Conservation (phyloP, 2,797 vertebrate species). For the Cyclopterus lumpus region DNA sequence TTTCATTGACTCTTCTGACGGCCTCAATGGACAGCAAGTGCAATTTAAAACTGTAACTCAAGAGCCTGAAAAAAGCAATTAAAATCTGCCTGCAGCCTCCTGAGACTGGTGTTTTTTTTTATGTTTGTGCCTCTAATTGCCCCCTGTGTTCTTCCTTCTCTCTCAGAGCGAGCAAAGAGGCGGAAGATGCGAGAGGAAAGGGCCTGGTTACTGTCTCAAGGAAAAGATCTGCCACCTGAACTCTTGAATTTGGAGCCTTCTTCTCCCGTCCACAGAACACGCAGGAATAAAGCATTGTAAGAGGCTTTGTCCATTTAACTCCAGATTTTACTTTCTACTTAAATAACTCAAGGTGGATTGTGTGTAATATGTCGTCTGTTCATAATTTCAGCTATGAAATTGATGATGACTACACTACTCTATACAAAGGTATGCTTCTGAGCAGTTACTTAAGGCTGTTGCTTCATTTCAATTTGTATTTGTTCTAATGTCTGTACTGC, state of each 20-base stretch:
- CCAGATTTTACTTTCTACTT: neutral
- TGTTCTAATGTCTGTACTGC: neutral
- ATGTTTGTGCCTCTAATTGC: conserved; percentile 34
- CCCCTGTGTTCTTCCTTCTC: neutral
- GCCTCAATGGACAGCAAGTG: conserved; percentile 37
- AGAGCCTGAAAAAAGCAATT: conserved; percentile 24
- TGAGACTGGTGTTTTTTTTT: conserved; percentile 6
- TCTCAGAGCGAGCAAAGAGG: conserved; percentile 92
- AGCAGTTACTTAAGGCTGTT: conserved; percentile 19
- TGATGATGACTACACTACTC: conserved; percentile 96
- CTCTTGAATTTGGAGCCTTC: conserved; percentile 91
- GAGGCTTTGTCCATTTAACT: conserved; percentile 38
- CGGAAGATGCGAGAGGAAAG: conserved; percentile 94
- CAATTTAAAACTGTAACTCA: conserved; percentile 52
- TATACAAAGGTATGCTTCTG: conserved; percentile 93
- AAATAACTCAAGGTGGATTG: neutral
- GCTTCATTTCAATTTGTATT: neutral
- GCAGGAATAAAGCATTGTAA: conserved; percentile 92
- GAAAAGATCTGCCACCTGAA: conserved; percentile 93
- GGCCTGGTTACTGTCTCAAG: conserved; percentile 94
- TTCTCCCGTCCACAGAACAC: conserved; percentile 88
- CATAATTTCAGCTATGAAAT: conserved; percentile 90
- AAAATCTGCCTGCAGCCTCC: conserved; percentile 17
- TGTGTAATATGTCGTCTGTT: conserved; percentile 21
- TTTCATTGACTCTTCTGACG: conserved; percentile 41